Percentiles rank a stretch among this genome's conserved stretches.
These are phyloP conservation scores for Patella pellucida DNA, from an alignment of 2,888 invertebrate species.

Conservation along the genomic window DNA sequence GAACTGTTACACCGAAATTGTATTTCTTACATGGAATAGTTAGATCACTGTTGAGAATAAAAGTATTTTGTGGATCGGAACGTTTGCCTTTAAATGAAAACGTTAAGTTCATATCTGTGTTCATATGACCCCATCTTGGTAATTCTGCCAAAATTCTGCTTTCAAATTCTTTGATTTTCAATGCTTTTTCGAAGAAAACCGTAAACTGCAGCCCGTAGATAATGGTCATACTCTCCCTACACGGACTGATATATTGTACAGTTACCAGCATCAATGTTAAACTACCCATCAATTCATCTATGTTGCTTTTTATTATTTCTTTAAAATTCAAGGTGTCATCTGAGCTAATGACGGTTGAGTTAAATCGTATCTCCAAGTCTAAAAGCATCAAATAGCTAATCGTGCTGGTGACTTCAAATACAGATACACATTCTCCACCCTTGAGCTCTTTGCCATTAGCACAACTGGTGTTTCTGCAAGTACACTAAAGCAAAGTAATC, in stretches of 20 bases:
- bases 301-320: too few species aligned
- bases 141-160: not conserved
- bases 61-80: too few species aligned
- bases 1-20: too few species aligned
- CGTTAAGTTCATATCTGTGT: not conserved
- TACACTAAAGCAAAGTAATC: not conserved
- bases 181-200: not conserved
- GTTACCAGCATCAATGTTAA: too few species aligned
- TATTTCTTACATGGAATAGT: too few species aligned
- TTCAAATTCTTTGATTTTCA: not conserved
- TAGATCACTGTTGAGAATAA: too few species aligned
- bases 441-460: not conserved
- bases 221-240: too few species aligned
- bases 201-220: not conserved
- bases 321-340: not conserved
- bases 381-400: not conserved
- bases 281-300: too few species aligned
- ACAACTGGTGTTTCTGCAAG: not conserved
- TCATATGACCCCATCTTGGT: not conserved
- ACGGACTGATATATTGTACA: too few species aligned
- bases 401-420: not conserved
- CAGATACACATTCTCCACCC: not conserved
- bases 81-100: too few species aligned
- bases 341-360: not conserved
- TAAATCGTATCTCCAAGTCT: not conserved